Conservation (phyloP, 2,797 vertebrate species). For the Trachops cirrhosus region DNA sequence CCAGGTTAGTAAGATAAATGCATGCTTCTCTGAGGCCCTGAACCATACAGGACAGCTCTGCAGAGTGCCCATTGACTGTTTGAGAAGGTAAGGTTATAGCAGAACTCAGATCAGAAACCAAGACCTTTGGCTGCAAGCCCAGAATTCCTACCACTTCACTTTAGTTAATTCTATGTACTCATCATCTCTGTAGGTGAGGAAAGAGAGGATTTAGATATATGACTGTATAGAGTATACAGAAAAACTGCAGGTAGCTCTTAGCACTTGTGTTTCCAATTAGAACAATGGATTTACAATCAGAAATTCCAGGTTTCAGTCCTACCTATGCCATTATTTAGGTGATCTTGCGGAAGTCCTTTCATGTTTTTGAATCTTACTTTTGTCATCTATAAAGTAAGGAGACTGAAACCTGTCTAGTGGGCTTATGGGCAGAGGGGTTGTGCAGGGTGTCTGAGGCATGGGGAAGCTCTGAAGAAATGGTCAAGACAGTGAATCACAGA, state of each 20-base stretch:
- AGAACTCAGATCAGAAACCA: background rate
- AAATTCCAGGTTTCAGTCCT: background rate
- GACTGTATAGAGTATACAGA: background rate
- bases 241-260: background rate
- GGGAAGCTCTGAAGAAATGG: background rate
- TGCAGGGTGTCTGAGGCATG: background rate
- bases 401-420: background rate
- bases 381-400: background rate
- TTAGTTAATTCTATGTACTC: background rate
- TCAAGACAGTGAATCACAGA: background rate
- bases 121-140: background rate
- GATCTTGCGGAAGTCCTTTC: background rate
- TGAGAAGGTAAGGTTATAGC: background rate
- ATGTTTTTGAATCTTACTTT: background rate
- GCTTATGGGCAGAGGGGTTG: background rate
- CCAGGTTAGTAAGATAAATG: background rate
- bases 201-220: background rate
- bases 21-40: background rate
- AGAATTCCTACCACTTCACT: background rate
- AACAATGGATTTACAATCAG: background rate
- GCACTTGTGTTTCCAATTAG: background rate
- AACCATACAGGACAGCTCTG: background rate
- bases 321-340: background rate
- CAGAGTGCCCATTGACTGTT: background rate
- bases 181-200: background rate